phyloP scores from a whole-genome alignment of 2,113 vertebrate genomes.

The Phalacrocorax brasilianus region DNA sequence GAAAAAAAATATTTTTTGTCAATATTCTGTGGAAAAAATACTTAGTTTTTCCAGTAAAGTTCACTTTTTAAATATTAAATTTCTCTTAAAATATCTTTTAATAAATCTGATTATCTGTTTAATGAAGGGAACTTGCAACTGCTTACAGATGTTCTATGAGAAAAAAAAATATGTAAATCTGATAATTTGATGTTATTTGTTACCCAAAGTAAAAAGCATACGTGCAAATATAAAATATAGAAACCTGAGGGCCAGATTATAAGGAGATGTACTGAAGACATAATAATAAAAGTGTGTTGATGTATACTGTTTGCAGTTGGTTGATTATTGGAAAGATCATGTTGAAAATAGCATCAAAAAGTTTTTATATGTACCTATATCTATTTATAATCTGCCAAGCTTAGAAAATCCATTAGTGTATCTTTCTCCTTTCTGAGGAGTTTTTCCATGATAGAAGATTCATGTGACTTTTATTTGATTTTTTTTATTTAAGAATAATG shows the following conservation, averaged over 20 bases:
- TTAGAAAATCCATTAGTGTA: not conserved
- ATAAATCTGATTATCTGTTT: not conserved
- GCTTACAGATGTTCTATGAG: not conserved
- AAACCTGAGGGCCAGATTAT: not conserved
- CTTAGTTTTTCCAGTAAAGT: not conserved
- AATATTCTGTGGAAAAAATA: not conserved
- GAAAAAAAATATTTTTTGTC: not conserved
- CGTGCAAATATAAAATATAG: not conserved
- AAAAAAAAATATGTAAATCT: not conserved
- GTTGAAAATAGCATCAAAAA: not conserved
- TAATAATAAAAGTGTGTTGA: not conserved
- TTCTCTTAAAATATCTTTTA: not conserved
- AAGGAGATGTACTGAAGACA: not conserved
- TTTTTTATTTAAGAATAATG: conserved; percentile 8
- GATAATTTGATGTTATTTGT: not conserved
- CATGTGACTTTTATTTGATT: not conserved
- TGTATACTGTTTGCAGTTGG: not conserved
- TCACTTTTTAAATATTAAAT: not conserved
- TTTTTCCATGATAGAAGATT: not conserved
- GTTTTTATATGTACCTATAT: not conserved
- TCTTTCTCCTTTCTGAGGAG: not conserved
- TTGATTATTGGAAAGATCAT: not conserved
- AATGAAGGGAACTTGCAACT: not conserved
- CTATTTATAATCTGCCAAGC: not conserved
- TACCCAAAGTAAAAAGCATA: not conserved